Evolutionary conservation across 2,888 invertebrate species (phyloP), one percentile per base, ranked within the genome.

Genomic region (Pseudeuparius sepicola): DNA sequence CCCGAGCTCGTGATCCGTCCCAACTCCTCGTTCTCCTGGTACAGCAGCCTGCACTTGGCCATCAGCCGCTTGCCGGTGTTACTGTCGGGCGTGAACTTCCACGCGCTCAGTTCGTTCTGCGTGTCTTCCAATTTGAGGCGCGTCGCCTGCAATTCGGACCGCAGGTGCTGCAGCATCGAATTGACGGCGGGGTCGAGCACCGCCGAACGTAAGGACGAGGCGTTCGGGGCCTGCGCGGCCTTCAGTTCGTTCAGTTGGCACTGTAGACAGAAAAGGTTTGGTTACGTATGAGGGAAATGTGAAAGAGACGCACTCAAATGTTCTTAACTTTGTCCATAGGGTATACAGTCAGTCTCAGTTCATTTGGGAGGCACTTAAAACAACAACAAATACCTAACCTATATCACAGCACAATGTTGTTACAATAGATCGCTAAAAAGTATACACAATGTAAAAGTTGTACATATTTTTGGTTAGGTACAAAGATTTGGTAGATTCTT

Each of bases 61-160:
- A 97, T 96, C 47, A 97, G 68, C 47, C 94, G 78, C 65, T 96
- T 97, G 44, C 97, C 97, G 28, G 94, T 94, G 67, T 93, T 93
- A 43, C 93, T 94, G 64, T 97, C 97, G n/a, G 96, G 93, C 9
- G 96, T 96, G 64, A 97, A 97, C 65, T 97, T 97, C 94, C 96
- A 97, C 2, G 97, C 96, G 36, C 89, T 86, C 27, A 97, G 70
- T 69, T 97, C 97, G 64, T 90, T 93, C 64, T 96, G 96, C 11
- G 93, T 93, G 63, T 96, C 94, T 60, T 96, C 94, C 47, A 94
- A 70, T 58, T 87, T 84, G 34, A 88, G 83, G 60, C 88, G 86
- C 12, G 88, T 86, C 31, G 84, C 76, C 39, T 87, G 81, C 43
- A 96, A 67, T 63, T 97, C 96, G 59, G 85, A 82, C 52, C 88